These are phyloP conservation scores for Spinus pinus DNA, from an alignment of 2,797 vertebrate genomes.

Conservation along the genomic window DNA sequence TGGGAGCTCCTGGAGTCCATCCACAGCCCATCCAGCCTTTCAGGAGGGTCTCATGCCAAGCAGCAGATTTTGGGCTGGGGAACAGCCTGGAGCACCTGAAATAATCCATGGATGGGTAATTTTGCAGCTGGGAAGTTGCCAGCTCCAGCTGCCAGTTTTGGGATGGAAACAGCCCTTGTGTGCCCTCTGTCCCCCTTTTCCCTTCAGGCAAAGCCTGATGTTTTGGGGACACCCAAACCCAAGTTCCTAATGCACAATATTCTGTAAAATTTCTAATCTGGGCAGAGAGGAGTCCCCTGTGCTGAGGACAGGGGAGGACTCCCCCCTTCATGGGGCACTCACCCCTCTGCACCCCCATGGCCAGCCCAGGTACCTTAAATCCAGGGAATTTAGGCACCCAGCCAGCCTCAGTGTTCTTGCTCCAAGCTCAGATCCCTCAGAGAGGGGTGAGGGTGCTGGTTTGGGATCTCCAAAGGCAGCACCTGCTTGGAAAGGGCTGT, in stretches of 20 bases:
- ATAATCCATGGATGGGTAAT: rapidly evolving
- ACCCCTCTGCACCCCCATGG: neutral
- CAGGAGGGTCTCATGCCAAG: rapidly evolving
- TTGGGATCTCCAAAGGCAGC: neutral
- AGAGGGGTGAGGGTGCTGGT: rapidly evolving
- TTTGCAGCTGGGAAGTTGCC: neutral
- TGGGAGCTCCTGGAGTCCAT: neutral
- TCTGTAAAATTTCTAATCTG: rapidly evolving
- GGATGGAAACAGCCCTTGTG: rapidly evolving
- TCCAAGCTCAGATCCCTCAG: neutral
- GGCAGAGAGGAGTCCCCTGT: neutral
- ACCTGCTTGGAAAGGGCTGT: neutral
- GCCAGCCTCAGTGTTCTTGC: rapidly evolving
- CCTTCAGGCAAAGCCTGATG: neutral
- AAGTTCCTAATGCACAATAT: rapidly evolving
- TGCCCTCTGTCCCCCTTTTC: rapidly evolving
- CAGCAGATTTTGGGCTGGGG: neutral
- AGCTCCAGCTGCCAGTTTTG: neutral
- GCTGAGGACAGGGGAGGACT: neutral
- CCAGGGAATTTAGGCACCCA: neutral
- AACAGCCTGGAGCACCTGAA: too few relatives aligned
- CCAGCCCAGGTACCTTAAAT: neutral
- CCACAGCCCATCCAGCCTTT: rapidly evolving
- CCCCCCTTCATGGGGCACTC: rapidly evolving
- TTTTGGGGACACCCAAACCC: neutral